Evolutionary conservation across 2,797 vertebrate species (phyloP), one percentile per base, ranked within the genome.

Genomic region (Cephalopachus bancanus): DNA sequence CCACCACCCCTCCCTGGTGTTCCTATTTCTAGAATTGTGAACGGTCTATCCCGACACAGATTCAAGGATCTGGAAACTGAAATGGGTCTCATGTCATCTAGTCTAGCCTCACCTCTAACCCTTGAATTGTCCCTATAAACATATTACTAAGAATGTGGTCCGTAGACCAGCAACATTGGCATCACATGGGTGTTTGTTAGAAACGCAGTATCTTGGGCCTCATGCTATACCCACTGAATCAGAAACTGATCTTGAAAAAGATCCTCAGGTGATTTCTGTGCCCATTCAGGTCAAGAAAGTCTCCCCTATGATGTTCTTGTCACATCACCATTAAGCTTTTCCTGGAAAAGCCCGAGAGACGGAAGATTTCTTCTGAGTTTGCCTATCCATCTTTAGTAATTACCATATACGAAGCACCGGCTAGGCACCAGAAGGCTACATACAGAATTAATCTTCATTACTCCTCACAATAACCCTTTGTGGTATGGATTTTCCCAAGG

Each of bases 361-460:
- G 9, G n/a, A 59, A 74, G 14, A 53, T 16, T 3, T 2, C 20
- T 67, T 96, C 64, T 85, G 65, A 94, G 92, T 20, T 83, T 37
- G n/a, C 44, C 53, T 55, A 20, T 49, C 85, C 51, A 24, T 72
- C 88, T 91, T 84, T 53, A 67, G 60, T 80, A 84, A 78, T 49
- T 72, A 28, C 12, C 33, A 30, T 14, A 51, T 12, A 57, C 10
- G 12, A 22, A 86, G 53, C 28, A 44, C 75, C 33, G 49, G n/a
- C 28, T 44, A 84, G 67, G 10, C 10, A 22, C 80, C 30, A 67
- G 55, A 69, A 93, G 67, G 44, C 87, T 84, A 84, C 33, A 20
- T 30, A 76, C 62, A 51, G 24, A 84, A 89, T 87, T 74, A 84
- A 60, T 94, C 60, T 88, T 85, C 67, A 85, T 87, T 92, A 93